Evolutionary conservation across 2,888 invertebrate genomes (phyloP), one percentile per base, ranked within the genome.

Genomic region (Pegoplata infirma): DNA sequence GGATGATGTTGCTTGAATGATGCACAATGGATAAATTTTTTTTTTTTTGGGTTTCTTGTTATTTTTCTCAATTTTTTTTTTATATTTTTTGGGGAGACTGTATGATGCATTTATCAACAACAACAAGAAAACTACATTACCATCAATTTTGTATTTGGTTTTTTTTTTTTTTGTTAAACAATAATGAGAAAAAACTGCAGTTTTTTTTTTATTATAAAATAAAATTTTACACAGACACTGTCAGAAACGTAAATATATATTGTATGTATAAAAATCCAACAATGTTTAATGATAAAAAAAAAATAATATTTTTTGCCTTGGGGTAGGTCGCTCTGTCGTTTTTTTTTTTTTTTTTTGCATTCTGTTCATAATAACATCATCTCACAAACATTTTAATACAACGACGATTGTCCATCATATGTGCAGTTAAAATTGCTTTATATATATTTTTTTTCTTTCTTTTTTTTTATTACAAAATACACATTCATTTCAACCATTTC

Each of bases 81-180:
- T n/a, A 12, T 3, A 12, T 36, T 40, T 40, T 40, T n/a, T n/a
- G 36, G 28, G 21, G n/a, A 44, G 40, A 10, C 6, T 21, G 12
- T 7, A 44, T 14, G 16, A 58, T 58, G 58, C 36, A 40, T 40
- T 36, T 49, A 49, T 63, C 49, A 51, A 28, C 63, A 49, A 21
- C 28, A 49, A 47, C 63, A 63, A 36, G 49, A 63, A 63, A 63
- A 63, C 63, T 63, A 63, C 49, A 63, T 63, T 63, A 63, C 32
- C 49, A 32, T 63, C 58, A 40, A 44, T 58, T 40, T 58, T 40
- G 5, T n/a, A 32, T 8, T 3, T 40, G 1, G 12, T 40, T 40
- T 40, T 40, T 36, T 10, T 36, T 40, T 12, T 40, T 40, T 12
- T 40, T 40, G 36, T 40, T 40, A n/a, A 40, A n/a, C 36, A 40